Conservation (phyloP, 2,113 vertebrate species). For the Pedionomus torquatus region DNA sequence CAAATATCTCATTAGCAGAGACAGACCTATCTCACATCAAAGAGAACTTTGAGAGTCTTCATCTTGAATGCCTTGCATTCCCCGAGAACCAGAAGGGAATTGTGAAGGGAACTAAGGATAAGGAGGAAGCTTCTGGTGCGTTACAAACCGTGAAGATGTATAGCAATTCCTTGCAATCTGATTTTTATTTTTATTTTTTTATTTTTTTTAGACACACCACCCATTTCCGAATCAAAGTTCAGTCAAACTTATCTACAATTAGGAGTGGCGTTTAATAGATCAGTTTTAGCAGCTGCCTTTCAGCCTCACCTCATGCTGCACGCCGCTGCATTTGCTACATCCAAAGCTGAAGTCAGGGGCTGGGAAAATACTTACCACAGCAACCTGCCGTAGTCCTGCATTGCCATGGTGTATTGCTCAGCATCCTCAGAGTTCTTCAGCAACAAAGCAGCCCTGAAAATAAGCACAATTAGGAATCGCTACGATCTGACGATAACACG, state of each 20-base stretch:
- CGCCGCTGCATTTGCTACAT: background rate
- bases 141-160: background rate
- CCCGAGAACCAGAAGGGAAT: background rate
- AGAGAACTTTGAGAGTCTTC: background rate
- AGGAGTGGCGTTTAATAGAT: background rate
- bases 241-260: background rate
- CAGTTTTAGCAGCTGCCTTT: background rate
- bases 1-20: background rate
- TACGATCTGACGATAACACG: background rate
- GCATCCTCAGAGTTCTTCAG: constrained; percentile 75
- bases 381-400: constrained; percentile 86
- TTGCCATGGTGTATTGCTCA: constrained; percentile 77
- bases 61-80: background rate
- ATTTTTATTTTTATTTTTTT: background rate
- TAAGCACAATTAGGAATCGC: background rate
- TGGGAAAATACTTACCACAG: constrained; percentile 84
- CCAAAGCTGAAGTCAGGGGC: background rate
- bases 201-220: background rate
- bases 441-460: constrained; percentile 83
- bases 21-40: background rate
- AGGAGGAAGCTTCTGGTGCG: background rate
- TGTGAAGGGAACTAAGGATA: background rate
- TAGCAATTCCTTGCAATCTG: background rate
- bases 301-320: background rate
- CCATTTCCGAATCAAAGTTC: background rate